Percentiles rank a stretch among this genome's conserved stretches.
Evolutionary conservation across 2,797 vertebrate genomes (phyloP).

Genomic region (Malacoctenus gilli): DNA sequence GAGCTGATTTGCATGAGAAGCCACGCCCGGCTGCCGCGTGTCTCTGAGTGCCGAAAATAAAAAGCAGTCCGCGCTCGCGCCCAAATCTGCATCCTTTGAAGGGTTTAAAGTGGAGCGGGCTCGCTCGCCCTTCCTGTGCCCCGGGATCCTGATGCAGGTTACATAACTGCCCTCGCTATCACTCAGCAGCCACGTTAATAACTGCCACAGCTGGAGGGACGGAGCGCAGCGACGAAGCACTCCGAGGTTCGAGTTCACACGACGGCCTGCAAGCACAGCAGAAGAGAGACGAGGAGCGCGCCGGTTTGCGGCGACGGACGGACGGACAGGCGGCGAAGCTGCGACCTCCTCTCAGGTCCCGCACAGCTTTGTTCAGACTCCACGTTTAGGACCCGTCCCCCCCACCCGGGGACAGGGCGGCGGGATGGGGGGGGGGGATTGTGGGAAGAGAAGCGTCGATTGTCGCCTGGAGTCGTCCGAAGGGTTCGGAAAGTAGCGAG

Average conservation of each 20-base stretch:
- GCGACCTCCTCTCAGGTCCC: slow-evolving; percentile 49
- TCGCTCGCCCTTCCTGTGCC: slow-evolving; percentile 34
- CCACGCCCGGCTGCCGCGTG: slow-evolving; percentile 8
- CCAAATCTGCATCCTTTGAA: slow-evolving; percentile 9
- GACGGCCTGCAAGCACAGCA: slow-evolving; percentile 50
- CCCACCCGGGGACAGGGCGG: slow-evolving; percentile 3
- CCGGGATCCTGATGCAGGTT: slow-evolving; percentile 43
- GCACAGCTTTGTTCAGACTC: slow-evolving; percentile 24
- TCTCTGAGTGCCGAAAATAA: neutral
- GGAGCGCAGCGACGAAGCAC: slow-evolving; percentile 37
- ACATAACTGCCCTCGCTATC: slow-evolving; percentile 47
- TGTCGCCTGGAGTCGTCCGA: no score
- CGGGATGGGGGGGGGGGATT: no score
- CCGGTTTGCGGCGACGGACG: slow-evolving; percentile 42
- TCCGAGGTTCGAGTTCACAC: slow-evolving; percentile 66
- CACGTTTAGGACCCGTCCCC: neutral
- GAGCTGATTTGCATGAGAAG: slow-evolving; percentile 18
- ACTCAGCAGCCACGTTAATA: slow-evolving; percentile 54
- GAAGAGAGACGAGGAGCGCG: slow-evolving; percentile 10
- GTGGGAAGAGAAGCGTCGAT: no score
- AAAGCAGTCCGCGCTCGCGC: slow-evolving; percentile 24
- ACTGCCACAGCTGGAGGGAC: slow-evolving; percentile 54
- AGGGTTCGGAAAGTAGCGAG: slow-evolving; percentile 35
- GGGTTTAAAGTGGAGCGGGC: slow-evolving; percentile 10
- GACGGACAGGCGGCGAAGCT: slow-evolving; percentile 49